Conservation (phyloP, 2,797 vertebrate genomes). For the Nannoperca obscura region DNA sequence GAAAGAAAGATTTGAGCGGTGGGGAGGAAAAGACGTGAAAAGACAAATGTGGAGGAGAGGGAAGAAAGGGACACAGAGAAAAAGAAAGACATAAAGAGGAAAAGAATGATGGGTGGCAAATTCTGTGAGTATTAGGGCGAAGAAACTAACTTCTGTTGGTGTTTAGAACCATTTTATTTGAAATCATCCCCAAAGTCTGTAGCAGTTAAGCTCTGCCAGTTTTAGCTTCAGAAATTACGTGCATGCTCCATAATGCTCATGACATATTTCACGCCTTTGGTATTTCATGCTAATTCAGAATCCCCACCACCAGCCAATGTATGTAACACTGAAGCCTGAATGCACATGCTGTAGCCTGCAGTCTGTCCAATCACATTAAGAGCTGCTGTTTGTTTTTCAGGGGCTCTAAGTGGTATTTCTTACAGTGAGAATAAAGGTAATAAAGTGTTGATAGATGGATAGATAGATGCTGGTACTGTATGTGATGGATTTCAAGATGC, state of each 20-base stretch:
- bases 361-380: neutral
- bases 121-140: neutral
- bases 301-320: neutral
- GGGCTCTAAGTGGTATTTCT: neutral
- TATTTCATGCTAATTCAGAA: neutral
- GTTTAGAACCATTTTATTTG: slow-evolving; percentile 12
- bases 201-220: neutral
- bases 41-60: slow-evolving; percentile 5
- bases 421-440: neutral
- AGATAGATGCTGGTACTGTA: neutral
- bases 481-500: slow-evolving; percentile 10
- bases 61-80: neutral
- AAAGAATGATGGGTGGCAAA: neutral
- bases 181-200: neutral
- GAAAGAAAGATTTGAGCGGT: slow-evolving; percentile 11
- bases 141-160: slow-evolving; percentile 2
- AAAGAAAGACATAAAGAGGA: neutral
- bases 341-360: neutral
- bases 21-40: slow-evolving; percentile 21
- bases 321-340: neutral
- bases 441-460: neutral
- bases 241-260: slow-evolving; percentile 1
- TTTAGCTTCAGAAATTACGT: slow-evolving; percentile 13
- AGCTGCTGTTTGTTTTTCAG: neutral
- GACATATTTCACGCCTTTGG: slow-evolving; percentile 24